Percentiles rank a stretch among this genome's conserved stretches.
Conservation (phyloP, 2,113 vertebrate species). For the Nibea albiflora region DNA sequence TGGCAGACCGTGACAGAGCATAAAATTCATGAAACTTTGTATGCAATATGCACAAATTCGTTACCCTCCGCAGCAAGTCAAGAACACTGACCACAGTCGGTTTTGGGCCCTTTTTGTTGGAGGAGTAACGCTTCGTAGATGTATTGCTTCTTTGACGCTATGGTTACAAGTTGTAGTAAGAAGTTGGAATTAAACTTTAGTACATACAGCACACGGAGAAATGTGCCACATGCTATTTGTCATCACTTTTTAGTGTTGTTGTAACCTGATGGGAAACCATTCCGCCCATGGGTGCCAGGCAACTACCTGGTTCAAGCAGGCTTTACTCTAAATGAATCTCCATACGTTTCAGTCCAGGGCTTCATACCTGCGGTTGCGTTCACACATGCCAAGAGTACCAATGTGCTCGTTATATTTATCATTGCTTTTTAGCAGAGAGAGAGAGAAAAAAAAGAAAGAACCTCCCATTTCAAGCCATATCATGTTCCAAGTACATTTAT, state of each 20-base stretch:
- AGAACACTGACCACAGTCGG: not conserved
- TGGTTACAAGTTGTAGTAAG: not conserved
- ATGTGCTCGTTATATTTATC: slow-evolving; percentile 49
- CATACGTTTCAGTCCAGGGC: slow-evolving; percentile 23
- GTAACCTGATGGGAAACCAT: slow-evolving; percentile 37
- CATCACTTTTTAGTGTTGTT: slow-evolving; percentile 23
- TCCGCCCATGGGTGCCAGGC: not conserved
- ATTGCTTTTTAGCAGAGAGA: slow-evolving; percentile 16
- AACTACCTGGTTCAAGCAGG: slow-evolving; percentile 4
- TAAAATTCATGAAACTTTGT: slow-evolving; percentile 38
- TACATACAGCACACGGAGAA: slow-evolving; percentile 6
- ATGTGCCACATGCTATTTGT: slow-evolving; percentile 30
- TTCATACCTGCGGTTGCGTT: slow-evolving; percentile 43
- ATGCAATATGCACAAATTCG: slow-evolving; percentile 29
- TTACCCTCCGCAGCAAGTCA: slow-evolving; percentile 12
- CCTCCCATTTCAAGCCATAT: slow-evolving; percentile 41
- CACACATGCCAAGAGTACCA: slow-evolving; percentile 45
- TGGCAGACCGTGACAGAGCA: not conserved
- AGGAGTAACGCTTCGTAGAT: not conserved
- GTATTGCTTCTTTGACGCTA: slow-evolving; percentile 1
- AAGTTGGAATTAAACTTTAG: slow-evolving; percentile 24
- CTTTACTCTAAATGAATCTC: slow-evolving; percentile 35
- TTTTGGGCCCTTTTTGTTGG: slow-evolving; percentile 8
- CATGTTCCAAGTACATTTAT: slow-evolving; percentile 51
- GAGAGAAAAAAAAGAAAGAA: slow-evolving; percentile 15